These are phyloP conservation scores for Girardia tigrina DNA, from an alignment of 2,888 invertebrate species.

Conservation along the genomic window DNA sequence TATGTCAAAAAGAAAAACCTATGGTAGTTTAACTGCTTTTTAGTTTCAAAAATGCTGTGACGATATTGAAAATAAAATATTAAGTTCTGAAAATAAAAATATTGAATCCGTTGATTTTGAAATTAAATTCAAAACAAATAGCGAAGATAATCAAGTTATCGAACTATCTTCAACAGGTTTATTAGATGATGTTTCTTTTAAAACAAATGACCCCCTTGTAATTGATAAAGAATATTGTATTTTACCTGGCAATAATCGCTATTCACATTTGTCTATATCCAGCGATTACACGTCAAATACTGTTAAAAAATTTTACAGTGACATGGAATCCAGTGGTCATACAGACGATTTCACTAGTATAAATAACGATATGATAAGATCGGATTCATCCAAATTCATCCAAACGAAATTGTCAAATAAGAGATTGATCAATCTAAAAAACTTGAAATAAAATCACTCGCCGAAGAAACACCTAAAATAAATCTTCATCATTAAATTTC, in stretches of 20 bases:
- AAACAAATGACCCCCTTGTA: background rate
- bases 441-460: background rate
- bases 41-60: too few relatives aligned
- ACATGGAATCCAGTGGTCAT: slow-evolving; percentile 10
- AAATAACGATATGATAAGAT: background rate
- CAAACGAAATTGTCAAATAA: background rate
- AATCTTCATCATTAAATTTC: background rate
- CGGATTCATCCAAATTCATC: background rate
- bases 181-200: too few relatives aligned
- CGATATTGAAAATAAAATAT: too few relatives aligned
- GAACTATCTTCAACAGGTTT: background rate
- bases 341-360: slow-evolving; percentile 13
- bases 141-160: background rate
- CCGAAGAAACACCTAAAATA: background rate
- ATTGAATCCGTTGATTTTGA: too few relatives aligned
- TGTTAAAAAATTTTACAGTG: background rate
- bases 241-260: background rate
- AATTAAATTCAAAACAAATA: too few relatives aligned
- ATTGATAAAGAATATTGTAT: background rate
- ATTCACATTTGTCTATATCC: background rate
- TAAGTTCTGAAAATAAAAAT: too few relatives aligned
- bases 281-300: background rate
- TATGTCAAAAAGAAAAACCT: too few relatives aligned
- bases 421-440: background rate
- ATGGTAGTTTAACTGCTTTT: too few relatives aligned